phyloP scores from a whole-genome alignment of 1,140 invertebrate species.

The Drosophila oshimai region DNA sequence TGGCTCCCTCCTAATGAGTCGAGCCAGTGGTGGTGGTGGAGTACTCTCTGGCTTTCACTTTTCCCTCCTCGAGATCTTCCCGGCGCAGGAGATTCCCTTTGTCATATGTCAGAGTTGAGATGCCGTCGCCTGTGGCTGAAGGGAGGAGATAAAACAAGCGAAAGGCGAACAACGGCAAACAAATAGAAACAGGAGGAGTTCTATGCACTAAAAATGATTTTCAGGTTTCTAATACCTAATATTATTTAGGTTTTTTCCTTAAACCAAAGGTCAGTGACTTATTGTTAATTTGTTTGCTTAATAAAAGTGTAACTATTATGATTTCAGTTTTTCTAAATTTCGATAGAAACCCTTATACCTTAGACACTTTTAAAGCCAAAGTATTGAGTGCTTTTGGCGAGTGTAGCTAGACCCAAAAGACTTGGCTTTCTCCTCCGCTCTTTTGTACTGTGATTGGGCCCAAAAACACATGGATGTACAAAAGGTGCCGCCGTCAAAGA shows the following conservation, averaged over 20 bases:
- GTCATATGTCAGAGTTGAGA: slow-evolving; percentile 48
- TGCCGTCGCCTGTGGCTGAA: slow-evolving; percentile 37
- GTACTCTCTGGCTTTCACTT: neutral
- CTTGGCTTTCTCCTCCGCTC: slow-evolving; percentile 27
- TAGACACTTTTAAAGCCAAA: too few relatives aligned
- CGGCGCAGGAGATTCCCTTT: slow-evolving; percentile 4
- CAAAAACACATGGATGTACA: slow-evolving; percentile 60
- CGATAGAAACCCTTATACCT: too few relatives aligned
- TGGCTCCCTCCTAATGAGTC: slow-evolving; percentile 20
- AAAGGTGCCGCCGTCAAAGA: slow-evolving; percentile 74
- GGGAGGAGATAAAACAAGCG: slow-evolving; percentile 19
- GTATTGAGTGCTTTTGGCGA: neutral
- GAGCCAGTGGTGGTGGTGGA: neutral
- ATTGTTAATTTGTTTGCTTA: too few relatives aligned
- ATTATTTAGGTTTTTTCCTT: too few relatives aligned
- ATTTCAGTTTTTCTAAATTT: too few relatives aligned
- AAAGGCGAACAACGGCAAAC: slow-evolving; percentile 9
- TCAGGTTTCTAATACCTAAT: too few relatives aligned
- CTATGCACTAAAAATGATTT: neutral
- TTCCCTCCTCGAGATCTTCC: too few relatives aligned
- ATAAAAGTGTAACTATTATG: too few relatives aligned
- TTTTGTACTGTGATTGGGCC: slow-evolving; percentile 60
- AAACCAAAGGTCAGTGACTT: too few relatives aligned
- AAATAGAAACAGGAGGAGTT: neutral
- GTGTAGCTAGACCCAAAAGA: slow-evolving; percentile 1